These are phyloP conservation scores for Trachelus stipa DNA, from an alignment of 2,888 invertebrate genomes.

Conservation along the genomic window DNA sequence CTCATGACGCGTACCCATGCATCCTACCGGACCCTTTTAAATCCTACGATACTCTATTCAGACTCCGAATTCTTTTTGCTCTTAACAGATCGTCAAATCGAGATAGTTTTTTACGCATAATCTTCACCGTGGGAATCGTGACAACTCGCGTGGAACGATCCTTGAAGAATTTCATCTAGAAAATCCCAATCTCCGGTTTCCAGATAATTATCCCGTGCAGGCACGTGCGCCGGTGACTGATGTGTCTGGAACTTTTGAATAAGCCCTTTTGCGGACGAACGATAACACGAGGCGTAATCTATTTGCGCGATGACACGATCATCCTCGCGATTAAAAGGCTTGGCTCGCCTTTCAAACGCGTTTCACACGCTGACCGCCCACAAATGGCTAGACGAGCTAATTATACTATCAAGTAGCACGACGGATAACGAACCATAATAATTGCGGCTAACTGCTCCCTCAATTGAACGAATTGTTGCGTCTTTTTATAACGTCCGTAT, in stretches of 20 bases:
- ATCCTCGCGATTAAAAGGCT: constrained; percentile 40
- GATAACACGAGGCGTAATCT: not conserved
- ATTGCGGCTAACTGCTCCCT: constrained; percentile 45
- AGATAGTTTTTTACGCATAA: not conserved
- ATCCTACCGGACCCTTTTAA: constrained; percentile 2
- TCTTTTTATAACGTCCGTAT: constrained; percentile 19
- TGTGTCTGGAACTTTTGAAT: not conserved
- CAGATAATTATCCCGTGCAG: not conserved
- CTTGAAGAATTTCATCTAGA: not conserved
- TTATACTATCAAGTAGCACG: constrained; percentile 54
- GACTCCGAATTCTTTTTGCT: constrained; percentile 8
- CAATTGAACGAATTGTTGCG: constrained; percentile 49
- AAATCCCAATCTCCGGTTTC: constrained; percentile 9
- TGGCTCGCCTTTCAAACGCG: constrained; percentile 39
- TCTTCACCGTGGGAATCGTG: not conserved
- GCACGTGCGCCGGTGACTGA: not conserved
- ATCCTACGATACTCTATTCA: not conserved
- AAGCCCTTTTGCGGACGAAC: not conserved
- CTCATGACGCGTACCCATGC: constrained; percentile 12
- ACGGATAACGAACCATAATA: constrained; percentile 38
- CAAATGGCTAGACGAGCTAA: constrained; percentile 44
- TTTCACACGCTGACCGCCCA: constrained; percentile 47
- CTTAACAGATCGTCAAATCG: constrained; percentile 3
- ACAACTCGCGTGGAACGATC: not conserved
- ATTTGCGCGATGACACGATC: constrained; percentile 2